Evolutionary conservation across 2,888 invertebrate species (phyloP), one percentile per base, ranked within the genome.

Genomic region (Phytoseiulus persimilis): DNA sequence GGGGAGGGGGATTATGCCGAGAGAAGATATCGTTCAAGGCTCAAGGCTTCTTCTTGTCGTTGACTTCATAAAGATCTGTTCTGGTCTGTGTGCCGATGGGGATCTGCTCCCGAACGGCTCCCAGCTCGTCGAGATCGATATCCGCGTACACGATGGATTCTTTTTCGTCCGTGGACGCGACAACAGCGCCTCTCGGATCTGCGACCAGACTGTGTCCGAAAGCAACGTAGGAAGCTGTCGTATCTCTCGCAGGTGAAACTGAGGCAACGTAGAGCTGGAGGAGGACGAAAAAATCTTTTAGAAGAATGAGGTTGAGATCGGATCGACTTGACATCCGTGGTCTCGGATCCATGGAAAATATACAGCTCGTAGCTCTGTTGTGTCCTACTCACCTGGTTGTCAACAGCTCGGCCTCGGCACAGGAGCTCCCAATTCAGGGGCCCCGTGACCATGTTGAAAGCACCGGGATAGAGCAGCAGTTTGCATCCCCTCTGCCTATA

Each of bases 381-480:
- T n/a, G 18, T 65, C 28, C 1, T 14, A 11, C 83, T 32, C 84
- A 92, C 93, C 93, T 98, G 98, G 92, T 96, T 96, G 93, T 98
- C 98, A 65, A 95, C 94, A 83, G 98, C 98, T 89, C 98, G 94
- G 0, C 95, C 94, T 89, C 96, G 94, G 90, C 95, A 95, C 31
- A 98, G 93, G 5, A 97, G 93, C 92, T 97, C 96, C 97, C 98
- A 99, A 93, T 98, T 98, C 90, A 95, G 93, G 0, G 98, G 97
- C 0, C 98, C 98, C 0, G 98, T 98, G 0, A 96, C 97, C 96
- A 96, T 96, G 93, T 97, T 98, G 93, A 98, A 98, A 0, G 98
- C 98, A 39, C 96, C 98, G 0, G 98, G 98, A 93, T 97, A 98
- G 33, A 98, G 93, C 45, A 98, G 93, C 91, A 98, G 93, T 90